These are phyloP conservation scores for Chrysemys picta DNA, from an alignment of 2,113 vertebrate species.

Conservation along the genomic window DNA sequence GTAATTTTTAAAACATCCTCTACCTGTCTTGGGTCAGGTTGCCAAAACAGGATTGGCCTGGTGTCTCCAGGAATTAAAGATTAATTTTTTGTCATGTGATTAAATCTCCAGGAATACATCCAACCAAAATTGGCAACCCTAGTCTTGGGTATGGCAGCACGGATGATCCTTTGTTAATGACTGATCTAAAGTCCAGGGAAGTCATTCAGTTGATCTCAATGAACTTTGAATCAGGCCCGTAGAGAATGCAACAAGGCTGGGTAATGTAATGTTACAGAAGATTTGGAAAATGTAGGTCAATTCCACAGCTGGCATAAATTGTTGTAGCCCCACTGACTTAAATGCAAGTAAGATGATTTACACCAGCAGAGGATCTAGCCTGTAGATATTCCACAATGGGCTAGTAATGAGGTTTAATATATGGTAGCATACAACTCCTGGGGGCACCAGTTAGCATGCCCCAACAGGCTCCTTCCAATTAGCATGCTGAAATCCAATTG, in stretches of 20 bases:
- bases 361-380: not conserved
- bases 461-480: no score
- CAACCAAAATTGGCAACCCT: no score
- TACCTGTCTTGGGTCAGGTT: not conserved
- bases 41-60: no score
- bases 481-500: not conserved
- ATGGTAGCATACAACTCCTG: not conserved
- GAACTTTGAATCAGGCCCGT: not conserved
- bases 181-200: not conserved
- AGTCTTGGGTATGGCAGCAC: not conserved
- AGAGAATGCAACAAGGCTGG: not conserved
- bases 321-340: not conserved
- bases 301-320: not conserved
- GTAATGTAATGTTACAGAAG: not conserved
- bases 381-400: not conserved
- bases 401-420: not conserved
- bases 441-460: not conserved
- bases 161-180: not conserved
- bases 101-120: no score
- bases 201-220: not conserved
- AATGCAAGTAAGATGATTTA: not conserved
- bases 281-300: not conserved
- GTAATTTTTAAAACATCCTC: not conserved
- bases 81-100: no score
- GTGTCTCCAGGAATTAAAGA: no score